Evolutionary conservation across 2,113 vertebrate genomes (phyloP).

Genomic region (Paradoxurus hermaphroditus): DNA sequence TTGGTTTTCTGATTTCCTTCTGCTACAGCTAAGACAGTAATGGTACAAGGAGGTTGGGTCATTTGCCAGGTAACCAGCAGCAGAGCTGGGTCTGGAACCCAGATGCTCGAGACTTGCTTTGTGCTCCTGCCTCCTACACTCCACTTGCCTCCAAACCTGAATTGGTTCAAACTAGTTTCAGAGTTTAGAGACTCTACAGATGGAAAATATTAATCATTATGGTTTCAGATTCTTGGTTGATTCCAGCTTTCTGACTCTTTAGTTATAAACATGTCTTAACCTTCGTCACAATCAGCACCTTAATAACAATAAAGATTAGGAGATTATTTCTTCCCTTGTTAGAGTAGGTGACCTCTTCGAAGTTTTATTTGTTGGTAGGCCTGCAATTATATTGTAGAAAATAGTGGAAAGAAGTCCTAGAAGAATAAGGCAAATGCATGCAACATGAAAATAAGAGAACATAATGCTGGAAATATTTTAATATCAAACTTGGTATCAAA

Average conservation of each 20-base stretch:
- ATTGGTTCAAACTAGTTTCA: constrained; percentile 28
- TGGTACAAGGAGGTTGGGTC: background rate
- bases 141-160: background rate
- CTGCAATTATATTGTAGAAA: background rate
- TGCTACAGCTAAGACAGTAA: background rate
- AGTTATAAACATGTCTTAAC: constrained; percentile 48
- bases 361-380: background rate
- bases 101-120: background rate
- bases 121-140: background rate
- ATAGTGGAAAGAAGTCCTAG: background rate
- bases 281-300: background rate
- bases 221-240: constrained; percentile 58
- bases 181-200: background rate
- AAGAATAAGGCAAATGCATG: background rate
- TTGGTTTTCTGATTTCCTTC: background rate
- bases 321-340: background rate
- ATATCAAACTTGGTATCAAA: background rate
- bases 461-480: constrained; percentile 8
- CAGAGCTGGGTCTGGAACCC: background rate
- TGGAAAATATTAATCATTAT: constrained; percentile 61
- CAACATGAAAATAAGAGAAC: background rate
- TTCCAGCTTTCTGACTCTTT: constrained; percentile 45
- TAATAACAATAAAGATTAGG: background rate
- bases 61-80: too few species aligned
- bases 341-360: constrained; percentile 4